Base-by-base conservation (phyloP, 2,888 invertebrate species). In the Thymelicus sylvestris region DNA sequence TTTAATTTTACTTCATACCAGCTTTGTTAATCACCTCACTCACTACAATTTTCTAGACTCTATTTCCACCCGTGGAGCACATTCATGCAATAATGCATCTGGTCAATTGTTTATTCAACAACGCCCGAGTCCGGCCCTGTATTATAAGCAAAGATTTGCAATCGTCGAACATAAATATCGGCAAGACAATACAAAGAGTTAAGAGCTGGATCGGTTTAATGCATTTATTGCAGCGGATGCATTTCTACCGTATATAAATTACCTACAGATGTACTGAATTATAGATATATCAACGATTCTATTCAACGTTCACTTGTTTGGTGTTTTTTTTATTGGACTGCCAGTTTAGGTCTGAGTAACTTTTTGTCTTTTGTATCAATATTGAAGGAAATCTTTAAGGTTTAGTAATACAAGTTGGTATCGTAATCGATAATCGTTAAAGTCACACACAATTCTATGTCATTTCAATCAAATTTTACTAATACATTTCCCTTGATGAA, bases 111-210 rank as follows among this genome's bases (percentile, higher is more conserved):
- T 1, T 41, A 24, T 7, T 19, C 12, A 19, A n/a, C 39, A 44
- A 7, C 2, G 6, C 3, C 50, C n/a, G 24, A 64, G 50, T 65
- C n/a, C 70, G 70, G 13, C 59, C 70, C 70, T 70, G 70, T 6
- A 10, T 44, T 60, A 63, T 50, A 50, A 70, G 65, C 59, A 64
- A 70, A 70, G 70, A 70, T 70, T 70, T 70, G 64, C 69, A 70
- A 70, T 70, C 69, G 69, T 19, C 60, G 59, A 60, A 64, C 69
- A 70, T 70, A 70, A 70, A 70, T 70, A 65, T 70, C 69, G 63
- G 69, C 38, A 60, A 70, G 69, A 70, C 69, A 70, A 70, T 70
- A 70, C 69, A 70, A 70, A 70, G 69, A 63, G 63, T 48, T 48
- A 70, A 70, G 69, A 63, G 63, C 63, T 48, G 31, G 69, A 59